Conservation (phyloP, 2,888 invertebrate species). For the Synanthedon andrenaeformis region DNA sequence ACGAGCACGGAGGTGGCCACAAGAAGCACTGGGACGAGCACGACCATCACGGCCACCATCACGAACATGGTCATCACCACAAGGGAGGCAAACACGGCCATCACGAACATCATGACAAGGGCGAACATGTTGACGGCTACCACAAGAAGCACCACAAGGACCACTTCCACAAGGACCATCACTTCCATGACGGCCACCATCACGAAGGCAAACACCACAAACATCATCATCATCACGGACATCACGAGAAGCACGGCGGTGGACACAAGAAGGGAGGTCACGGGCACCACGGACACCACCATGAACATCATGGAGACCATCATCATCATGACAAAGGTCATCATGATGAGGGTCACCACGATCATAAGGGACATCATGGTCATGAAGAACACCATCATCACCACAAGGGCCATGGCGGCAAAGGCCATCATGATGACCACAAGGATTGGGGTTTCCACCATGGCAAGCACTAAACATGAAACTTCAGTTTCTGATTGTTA, state of each 20-base stretch:
- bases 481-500: slow-evolving; percentile 7
- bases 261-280: slow-evolving; percentile 85
- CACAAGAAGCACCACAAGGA: slow-evolving; percentile 90
- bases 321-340: slow-evolving; percentile 85
- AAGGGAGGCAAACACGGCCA: slow-evolving; percentile 85
- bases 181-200: slow-evolving; percentile 89
- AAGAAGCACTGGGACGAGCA: slow-evolving; percentile 84
- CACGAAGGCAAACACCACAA: slow-evolving; percentile 86
- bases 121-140: slow-evolving; percentile 82
- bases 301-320: slow-evolving; percentile 82
- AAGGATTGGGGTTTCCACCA: slow-evolving; percentile 79
- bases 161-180: slow-evolving; percentile 87
- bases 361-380: slow-evolving; percentile 83
- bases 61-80: slow-evolving; percentile 81
- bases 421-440: slow-evolving; percentile 79
- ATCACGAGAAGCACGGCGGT: slow-evolving; percentile 79
- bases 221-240: slow-evolving; percentile 80
- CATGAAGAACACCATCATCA: slow-evolving; percentile 80
- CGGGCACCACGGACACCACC: slow-evolving; percentile 82
- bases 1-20: slow-evolving; percentile 81
- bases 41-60: slow-evolving; percentile 80
- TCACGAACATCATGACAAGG: slow-evolving; percentile 86
- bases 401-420: slow-evolving; percentile 81
- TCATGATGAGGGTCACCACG: slow-evolving; percentile 83
- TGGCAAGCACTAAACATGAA: slow-evolving; percentile 49